phyloP scores from a whole-genome alignment of 2,888 invertebrate species.

The Ophion ventricosus region DNA sequence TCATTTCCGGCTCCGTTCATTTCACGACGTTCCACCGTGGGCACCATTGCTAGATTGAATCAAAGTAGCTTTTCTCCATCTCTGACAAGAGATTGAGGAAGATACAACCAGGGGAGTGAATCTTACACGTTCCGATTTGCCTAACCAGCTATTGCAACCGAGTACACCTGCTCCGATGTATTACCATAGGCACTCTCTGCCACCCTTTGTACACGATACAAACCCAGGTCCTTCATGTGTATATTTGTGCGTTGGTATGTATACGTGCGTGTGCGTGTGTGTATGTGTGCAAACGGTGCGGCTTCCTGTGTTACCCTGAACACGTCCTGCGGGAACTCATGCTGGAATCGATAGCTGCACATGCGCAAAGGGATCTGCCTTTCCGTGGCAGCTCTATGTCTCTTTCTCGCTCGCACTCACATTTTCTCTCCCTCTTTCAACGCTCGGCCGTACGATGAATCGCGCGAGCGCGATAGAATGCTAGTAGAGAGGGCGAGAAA shows the following conservation, averaged over 20 bases:
- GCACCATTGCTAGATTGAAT: background rate
- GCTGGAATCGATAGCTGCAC: conserved; percentile 81
- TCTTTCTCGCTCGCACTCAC: conserved; percentile 2
- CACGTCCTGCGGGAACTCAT: conserved; percentile 73
- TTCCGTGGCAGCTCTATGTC: background rate
- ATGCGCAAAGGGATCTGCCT: conserved; percentile 74
- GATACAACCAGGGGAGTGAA: conserved; percentile 27
- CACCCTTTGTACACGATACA: conserved; percentile 40
- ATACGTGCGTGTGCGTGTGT: background rate
- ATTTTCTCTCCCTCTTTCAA: conserved; percentile 21
- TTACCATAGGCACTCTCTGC: conserved; percentile 41
- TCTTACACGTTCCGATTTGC: conserved; percentile 21
- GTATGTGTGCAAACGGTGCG: conserved; percentile 43
- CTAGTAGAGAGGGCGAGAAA: conserved; percentile 69
- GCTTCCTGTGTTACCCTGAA: conserved; percentile 68
- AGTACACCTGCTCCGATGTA: conserved; percentile 62
- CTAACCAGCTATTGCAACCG: conserved; percentile 48
- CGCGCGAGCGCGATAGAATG: conserved; percentile 60
- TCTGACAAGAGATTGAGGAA: conserved; percentile 38
- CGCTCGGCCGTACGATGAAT: conserved; percentile 59
- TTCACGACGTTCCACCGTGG: background rate
- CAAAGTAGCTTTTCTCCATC: conserved; percentile 17
- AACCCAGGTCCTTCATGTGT: conserved; percentile 22
- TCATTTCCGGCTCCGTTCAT: background rate
- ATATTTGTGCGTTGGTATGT: conserved; percentile 4